Percentiles rank a stretch among this genome's conserved stretches.
These are phyloP conservation scores for Channallabes apus DNA, from an alignment of 2,797 vertebrate species.

Conservation along the genomic window DNA sequence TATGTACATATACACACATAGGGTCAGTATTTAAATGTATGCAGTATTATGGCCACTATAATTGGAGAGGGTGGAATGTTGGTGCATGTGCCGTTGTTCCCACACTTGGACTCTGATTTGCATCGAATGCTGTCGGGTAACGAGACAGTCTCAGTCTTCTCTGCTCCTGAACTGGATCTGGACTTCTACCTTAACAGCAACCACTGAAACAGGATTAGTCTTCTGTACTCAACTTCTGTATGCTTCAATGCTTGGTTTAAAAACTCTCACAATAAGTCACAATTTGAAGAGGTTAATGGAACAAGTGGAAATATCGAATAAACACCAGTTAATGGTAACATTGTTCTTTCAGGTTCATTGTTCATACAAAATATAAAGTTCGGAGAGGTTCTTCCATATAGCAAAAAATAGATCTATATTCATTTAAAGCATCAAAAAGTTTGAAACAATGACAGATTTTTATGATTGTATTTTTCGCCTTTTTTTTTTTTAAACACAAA, in stretches of 20 bases:
- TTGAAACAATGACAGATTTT: slow-evolving; percentile 32
- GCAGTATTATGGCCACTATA: slow-evolving; percentile 27
- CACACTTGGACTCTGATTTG: background rate
- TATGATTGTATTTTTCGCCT: slow-evolving; percentile 62
- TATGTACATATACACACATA: slow-evolving; percentile 69
- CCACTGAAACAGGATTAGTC: slow-evolving; percentile 1
- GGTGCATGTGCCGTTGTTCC: background rate
- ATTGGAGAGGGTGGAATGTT: slow-evolving; percentile 15
- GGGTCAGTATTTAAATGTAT: slow-evolving; percentile 17
- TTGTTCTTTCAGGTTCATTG: slow-evolving; percentile 22
- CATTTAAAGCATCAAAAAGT: slow-evolving; percentile 49
- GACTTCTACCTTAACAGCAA: background rate
- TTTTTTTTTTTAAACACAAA: slow-evolving; percentile 11
- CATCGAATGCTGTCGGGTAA: background rate
- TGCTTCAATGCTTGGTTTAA: background rate
- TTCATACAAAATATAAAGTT: slow-evolving; percentile 54
- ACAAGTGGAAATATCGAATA: background rate
- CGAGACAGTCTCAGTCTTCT: background rate
- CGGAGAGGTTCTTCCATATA: slow-evolving; percentile 34
- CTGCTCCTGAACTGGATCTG: background rate
- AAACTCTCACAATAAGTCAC: background rate
- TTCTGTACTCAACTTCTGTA: background rate
- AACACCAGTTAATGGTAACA: slow-evolving; percentile 23
- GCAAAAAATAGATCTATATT: slow-evolving; percentile 61
- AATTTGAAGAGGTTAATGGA: background rate